Conservation (phyloP, 1,140 invertebrate species). For the Pygmarrhopalites habei region DNA sequence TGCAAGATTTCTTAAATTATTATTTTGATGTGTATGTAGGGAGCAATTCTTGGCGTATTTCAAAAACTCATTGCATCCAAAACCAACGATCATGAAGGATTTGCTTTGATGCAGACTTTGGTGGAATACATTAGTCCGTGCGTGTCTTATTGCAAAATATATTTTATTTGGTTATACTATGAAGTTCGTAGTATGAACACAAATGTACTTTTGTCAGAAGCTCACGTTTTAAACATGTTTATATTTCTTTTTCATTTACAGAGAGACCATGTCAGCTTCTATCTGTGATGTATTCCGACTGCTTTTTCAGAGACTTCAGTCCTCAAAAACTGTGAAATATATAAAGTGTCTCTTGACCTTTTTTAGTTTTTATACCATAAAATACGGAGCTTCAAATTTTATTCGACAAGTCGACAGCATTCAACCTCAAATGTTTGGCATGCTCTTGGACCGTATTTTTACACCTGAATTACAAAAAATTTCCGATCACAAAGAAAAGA, state of each 20-base stretch:
- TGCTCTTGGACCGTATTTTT: slow-evolving; percentile 83
- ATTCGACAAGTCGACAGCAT: slow-evolving; percentile 75
- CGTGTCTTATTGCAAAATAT: neutral
- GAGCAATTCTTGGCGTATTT: slow-evolving; percentile 84
- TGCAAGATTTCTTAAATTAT: slow-evolving; percentile 1
- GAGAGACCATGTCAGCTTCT: neutral
- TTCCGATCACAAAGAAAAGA: slow-evolving; percentile 68
- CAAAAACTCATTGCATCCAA: slow-evolving; percentile 94
- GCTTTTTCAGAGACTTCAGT: slow-evolving; percentile 82
- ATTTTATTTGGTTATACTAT: neutral
- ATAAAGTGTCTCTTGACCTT: slow-evolving; percentile 82
- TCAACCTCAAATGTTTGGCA: slow-evolving; percentile 85
- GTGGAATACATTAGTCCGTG: slow-evolving; percentile 61
- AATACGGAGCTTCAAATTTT: slow-evolving; percentile 63
- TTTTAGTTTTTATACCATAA: slow-evolving; percentile 73
- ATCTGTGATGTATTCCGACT: slow-evolving; percentile 83
- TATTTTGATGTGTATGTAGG: slow-evolving; percentile 50
- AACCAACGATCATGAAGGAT: slow-evolving; percentile 92
- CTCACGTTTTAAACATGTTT: neutral
- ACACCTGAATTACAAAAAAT: slow-evolving; percentile 81
- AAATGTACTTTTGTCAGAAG: neutral
- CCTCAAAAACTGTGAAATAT: slow-evolving; percentile 90
- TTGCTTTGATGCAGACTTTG: slow-evolving; percentile 78
- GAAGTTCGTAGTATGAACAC: too few relatives aligned
- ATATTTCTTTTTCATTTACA: too few relatives aligned